phyloP scores from a whole-genome alignment of 2,113 vertebrate species.

The Laterallus jamaicensis region DNA sequence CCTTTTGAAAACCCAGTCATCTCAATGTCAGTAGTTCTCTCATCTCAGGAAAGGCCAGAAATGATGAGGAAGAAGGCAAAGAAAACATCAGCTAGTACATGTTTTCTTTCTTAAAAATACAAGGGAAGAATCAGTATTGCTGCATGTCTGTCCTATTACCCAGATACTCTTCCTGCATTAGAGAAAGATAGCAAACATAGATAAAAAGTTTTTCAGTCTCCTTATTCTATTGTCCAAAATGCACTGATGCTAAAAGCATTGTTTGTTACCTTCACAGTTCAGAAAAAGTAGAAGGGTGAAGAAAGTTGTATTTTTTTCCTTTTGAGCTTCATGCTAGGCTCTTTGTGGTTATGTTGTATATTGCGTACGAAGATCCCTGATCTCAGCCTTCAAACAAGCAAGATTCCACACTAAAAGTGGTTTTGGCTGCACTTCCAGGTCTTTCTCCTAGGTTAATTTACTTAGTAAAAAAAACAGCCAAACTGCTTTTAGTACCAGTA shows the following conservation, averaged over 20 bases:
- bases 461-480: background rate
- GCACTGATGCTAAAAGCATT: background rate
- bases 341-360: fast-evolving
- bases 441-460: background rate
- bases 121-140: background rate
- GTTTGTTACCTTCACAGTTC: background rate
- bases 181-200: background rate
- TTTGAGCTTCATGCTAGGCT: background rate
- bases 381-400: background rate
- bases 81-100: background rate
- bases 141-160: background rate
- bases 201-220: background rate
- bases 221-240: background rate
- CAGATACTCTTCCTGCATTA: background rate
- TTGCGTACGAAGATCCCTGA: background rate
- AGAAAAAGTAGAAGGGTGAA: background rate
- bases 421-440: background rate
- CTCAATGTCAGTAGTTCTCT: background rate
- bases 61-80: background rate
- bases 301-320: background rate
- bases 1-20: background rate
- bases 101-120: background rate
- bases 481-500: background rate
- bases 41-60: background rate
- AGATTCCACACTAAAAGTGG: background rate